Evolutionary conservation across 2,797 vertebrate species (phyloP).

Genomic region (Liparis tanakae): DNA sequence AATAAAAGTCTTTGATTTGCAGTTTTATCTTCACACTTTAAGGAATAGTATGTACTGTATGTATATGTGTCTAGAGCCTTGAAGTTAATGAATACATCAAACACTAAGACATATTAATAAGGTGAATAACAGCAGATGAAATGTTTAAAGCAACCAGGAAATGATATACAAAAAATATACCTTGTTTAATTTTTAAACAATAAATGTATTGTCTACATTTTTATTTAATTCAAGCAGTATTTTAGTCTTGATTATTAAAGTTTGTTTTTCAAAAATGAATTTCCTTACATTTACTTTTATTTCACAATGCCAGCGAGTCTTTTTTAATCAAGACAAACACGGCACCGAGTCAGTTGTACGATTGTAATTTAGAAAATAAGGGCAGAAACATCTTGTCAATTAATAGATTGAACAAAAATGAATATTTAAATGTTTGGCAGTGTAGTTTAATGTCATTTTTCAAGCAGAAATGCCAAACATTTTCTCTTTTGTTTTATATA

Average conservation of each 20-base stretch:
- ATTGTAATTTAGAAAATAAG: not conserved
- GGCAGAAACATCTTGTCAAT: not conserved
- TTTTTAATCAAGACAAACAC: not conserved
- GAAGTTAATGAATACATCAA: not conserved
- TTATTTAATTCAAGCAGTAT: not conserved
- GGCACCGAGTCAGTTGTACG: not conserved
- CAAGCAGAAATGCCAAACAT: not conserved
- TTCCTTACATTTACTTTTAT: not conserved
- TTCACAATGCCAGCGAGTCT: not conserved
- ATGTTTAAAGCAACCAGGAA: not conserved
- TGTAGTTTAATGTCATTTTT: not conserved
- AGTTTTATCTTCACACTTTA: not conserved
- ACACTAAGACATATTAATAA: not conserved
- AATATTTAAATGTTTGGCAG: not conserved
- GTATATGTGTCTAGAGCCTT: not conserved
- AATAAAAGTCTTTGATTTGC: not conserved
- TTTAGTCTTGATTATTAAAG: too few relatives aligned
- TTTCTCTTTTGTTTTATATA: not conserved
- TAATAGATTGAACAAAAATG: not conserved
- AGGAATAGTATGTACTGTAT: too few relatives aligned
- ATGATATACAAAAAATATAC: slow-evolving; percentile 1
- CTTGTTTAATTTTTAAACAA: not conserved
- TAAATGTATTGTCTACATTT: not conserved
- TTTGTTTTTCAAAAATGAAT: not conserved
- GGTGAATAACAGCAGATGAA: not conserved